phyloP scores from a whole-genome alignment of 2,113 vertebrate species.

The Silurus meridionalis region DNA sequence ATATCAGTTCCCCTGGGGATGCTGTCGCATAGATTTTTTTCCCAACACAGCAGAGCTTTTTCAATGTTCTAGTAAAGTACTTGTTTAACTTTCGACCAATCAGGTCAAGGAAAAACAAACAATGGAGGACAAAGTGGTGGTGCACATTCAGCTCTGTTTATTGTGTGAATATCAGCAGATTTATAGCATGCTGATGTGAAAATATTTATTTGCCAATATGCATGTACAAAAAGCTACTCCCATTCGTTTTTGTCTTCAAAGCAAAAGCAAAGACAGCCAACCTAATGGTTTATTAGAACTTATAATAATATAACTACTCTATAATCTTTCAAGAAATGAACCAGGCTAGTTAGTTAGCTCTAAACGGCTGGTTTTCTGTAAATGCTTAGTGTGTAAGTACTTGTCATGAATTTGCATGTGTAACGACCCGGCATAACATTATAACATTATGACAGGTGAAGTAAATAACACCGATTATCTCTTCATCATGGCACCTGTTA shows the following conservation, averaged over 20 bases:
- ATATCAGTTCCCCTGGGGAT: no score
- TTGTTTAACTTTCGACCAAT: neutral
- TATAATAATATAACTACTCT: neutral
- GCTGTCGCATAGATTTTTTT: neutral
- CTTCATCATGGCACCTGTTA: no score
- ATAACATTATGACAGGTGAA: no score
- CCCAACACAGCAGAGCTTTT: neutral
- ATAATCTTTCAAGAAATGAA: neutral
- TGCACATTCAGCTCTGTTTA: neutral
- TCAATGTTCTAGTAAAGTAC: neutral
- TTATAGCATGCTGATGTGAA: neutral
- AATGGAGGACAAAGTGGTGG: neutral
- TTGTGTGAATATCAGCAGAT: neutral
- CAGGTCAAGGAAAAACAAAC: neutral
- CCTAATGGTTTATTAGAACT: neutral
- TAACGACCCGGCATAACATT: no score
- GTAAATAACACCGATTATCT: no score
- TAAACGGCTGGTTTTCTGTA: neutral
- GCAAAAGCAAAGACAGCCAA: neutral
- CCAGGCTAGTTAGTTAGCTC: neutral
- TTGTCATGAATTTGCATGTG: neutral
- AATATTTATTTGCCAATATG: neutral
- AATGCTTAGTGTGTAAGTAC: neutral
- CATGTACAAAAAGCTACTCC: neutral
- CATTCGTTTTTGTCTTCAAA: neutral